phyloP scores from a whole-genome alignment of 2,797 vertebrate species.

The Ctenopoma kingsleyae region DNA sequence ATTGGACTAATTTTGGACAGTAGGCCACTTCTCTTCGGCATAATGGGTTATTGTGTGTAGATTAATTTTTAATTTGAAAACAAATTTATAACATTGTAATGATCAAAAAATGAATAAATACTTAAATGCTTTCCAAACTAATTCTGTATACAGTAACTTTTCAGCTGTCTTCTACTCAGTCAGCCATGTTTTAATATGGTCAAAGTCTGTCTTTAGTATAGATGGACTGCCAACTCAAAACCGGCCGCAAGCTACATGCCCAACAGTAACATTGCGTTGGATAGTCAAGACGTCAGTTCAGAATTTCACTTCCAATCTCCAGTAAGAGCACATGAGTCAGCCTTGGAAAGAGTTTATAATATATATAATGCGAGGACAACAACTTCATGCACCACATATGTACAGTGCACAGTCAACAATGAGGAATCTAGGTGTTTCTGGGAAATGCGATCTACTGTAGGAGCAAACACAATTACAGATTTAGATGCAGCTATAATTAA shows the following conservation, averaged over 20 bases:
- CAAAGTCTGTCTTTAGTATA: neutral
- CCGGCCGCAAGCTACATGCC: neutral
- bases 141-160: too few relatives aligned
- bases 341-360: slow-evolving; percentile 16
- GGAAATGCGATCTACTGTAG: slow-evolving; percentile 63
- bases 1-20: too few relatives aligned
- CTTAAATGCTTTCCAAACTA: too few relatives aligned
- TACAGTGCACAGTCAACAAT: slow-evolving; percentile 39
- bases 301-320: neutral
- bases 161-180: neutral
- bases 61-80: too few relatives aligned
- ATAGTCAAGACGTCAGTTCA: neutral
- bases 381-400: slow-evolving; percentile 23
- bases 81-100: too few relatives aligned
- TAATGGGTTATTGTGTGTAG: too few relatives aligned
- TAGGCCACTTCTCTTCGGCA: too few relatives aligned
- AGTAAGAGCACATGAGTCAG: slow-evolving; percentile 14
- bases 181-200: neutral
- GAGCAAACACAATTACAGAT: slow-evolving; percentile 75
- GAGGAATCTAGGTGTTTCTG: slow-evolving; percentile 63
- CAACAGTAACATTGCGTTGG: neutral
- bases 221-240: too few relatives aligned
- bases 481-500: slow-evolving; percentile 75
- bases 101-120: too few relatives aligned
- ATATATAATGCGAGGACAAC: slow-evolving; percentile 33